These are phyloP conservation scores for Schizaphis graminum DNA, from an alignment of 2,888 invertebrate genomes.

Conservation along the genomic window DNA sequence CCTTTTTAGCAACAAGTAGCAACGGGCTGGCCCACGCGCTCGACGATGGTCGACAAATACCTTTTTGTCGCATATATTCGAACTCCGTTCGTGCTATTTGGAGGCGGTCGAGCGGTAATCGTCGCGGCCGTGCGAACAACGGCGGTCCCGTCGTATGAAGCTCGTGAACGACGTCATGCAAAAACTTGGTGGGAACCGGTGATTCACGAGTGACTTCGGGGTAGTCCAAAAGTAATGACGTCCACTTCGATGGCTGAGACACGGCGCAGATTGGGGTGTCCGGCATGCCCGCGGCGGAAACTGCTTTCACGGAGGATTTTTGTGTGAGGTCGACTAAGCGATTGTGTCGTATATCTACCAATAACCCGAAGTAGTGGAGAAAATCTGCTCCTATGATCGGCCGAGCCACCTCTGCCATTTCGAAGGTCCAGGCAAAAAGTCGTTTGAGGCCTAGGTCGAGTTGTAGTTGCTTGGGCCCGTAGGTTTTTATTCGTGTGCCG, in stretches of 20 bases:
- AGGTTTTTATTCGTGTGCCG: conserved; percentile 22
- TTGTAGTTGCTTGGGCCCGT: background rate
- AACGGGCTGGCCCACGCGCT: no score
- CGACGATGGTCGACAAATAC: no score
- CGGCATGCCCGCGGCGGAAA: background rate
- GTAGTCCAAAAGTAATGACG: background rate
- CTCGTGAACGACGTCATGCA: background rate
- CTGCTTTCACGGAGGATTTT: background rate
- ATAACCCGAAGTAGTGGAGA: conserved; percentile 41
- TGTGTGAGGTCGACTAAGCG: background rate
- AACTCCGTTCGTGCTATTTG: no score
- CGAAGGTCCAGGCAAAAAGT: conserved; percentile 56
- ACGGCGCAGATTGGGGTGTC: background rate
- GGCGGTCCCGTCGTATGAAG: no score
- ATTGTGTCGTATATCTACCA: background rate
- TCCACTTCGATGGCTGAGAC: background rate
- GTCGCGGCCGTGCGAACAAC: no score
- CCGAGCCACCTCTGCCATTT: conserved; percentile 46
- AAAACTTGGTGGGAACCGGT: background rate
- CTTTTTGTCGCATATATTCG: no score
- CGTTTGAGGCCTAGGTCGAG: conserved; percentile 49
- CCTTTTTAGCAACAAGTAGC: no score
- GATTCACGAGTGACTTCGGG: background rate
- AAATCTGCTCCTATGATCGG: conserved; percentile 60
- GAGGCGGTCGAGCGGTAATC: no score